Evolutionary conservation across 1,140 invertebrate species (phyloP).

Genomic region (Eciton burchellii): DNA sequence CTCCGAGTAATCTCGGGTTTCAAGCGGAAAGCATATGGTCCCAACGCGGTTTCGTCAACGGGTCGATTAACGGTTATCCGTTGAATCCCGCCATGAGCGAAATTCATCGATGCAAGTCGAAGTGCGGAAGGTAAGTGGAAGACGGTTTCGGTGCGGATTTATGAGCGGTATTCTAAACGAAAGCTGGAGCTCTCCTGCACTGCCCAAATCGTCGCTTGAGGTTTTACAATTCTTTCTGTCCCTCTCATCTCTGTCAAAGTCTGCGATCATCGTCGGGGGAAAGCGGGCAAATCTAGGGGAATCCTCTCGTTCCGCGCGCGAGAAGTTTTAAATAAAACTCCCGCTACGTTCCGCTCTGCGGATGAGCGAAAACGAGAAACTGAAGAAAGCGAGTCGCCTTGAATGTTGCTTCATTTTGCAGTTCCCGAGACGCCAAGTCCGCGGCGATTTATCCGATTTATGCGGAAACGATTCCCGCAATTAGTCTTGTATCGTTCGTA

Average conservation of each 20-base stretch:
- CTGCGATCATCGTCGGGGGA: neutral
- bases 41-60: slow-evolving; percentile 92
- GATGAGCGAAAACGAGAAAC: neutral
- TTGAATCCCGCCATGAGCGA: slow-evolving; percentile 92
- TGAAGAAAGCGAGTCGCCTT: neutral
- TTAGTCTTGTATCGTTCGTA: slow-evolving; percentile 53
- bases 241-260: neutral
- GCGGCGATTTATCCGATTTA: slow-evolving; percentile 21
- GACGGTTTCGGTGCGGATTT: slow-evolving; percentile 9
- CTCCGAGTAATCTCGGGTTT: slow-evolving; percentile 90
- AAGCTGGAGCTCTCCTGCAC: neutral
- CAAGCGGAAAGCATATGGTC: slow-evolving; percentile 89
- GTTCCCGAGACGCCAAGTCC: slow-evolving; percentile 21
- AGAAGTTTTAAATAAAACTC: slow-evolving; percentile 15
- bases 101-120: slow-evolving; percentile 88
- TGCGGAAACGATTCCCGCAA: slow-evolving; percentile 52
- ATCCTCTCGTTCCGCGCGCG: neutral
- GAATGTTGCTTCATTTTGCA: neutral
- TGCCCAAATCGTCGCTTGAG: neutral
- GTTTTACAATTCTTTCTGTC: slow-evolving; percentile 16
- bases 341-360: neutral
- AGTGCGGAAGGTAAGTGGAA: slow-evolving; percentile 84
- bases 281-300: neutral
- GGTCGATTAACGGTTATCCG: slow-evolving; percentile 90
- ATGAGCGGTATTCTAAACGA: slow-evolving; percentile 17